These are phyloP conservation scores for Cephus cinctus DNA, from an alignment of 1,140 invertebrate species.

Conservation along the genomic window DNA sequence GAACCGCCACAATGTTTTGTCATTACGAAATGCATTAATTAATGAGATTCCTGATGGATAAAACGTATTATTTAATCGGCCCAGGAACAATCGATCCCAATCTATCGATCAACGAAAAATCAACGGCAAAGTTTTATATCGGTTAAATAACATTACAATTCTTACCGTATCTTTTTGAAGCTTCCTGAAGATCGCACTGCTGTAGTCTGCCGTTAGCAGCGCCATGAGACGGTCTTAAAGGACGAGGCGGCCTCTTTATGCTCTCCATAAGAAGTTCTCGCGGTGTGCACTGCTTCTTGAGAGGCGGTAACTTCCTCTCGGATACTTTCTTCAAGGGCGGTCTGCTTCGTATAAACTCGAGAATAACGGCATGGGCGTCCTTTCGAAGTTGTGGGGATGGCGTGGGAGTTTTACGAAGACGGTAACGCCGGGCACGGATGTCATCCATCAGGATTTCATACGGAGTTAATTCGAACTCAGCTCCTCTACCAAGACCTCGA, in stretches of 20 bases:
- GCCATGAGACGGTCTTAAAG: constrained; percentile 66
- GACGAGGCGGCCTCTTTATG: constrained; percentile 75
- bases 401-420: constrained; percentile 67
- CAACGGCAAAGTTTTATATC: no score
- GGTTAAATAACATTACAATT: no score
- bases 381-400: constrained; percentile 76
- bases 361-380: constrained; percentile 91
- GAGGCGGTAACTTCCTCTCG: constrained; percentile 78
- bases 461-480: constrained; percentile 93
- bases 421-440: constrained; percentile 85
- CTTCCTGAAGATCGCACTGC: no score
- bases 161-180: no score
- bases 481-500: constrained; percentile 50
- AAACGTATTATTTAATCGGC: no score
- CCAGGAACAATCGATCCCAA: no score
- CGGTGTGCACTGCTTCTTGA: constrained; percentile 69
- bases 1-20: no score
- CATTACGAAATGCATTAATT: no score
- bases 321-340: constrained; percentile 93
- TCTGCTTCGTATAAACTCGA: constrained; percentile 94
- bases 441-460: constrained; percentile 98
- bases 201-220: no score
- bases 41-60: no score
- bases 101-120: no score
- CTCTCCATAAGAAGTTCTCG: constrained; percentile 86